phyloP scores from a whole-genome alignment of 2,113 vertebrate genomes.

The Sula dactylatra region DNA sequence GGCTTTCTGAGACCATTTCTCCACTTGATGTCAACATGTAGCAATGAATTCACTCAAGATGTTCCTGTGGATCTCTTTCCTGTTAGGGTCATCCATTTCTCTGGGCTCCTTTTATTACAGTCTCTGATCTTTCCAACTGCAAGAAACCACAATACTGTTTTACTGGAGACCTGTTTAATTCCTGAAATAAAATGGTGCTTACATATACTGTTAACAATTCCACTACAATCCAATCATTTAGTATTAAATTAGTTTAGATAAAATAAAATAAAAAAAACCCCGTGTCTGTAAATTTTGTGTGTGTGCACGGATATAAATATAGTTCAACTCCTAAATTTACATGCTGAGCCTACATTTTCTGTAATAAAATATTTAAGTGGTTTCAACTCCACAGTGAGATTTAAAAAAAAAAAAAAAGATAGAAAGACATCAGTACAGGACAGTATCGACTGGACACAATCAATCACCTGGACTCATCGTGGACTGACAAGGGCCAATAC shows the following conservation, averaged over 20 bases:
- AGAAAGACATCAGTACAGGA: conserved; percentile 17
- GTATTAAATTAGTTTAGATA: neutral
- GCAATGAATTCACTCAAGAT: conserved; percentile 19
- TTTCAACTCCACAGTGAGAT: neutral
- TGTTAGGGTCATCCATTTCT: neutral
- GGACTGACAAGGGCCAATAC: neutral
- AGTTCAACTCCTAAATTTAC: conserved; percentile 24
- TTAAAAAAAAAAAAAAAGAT: neutral
- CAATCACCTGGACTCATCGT: neutral
- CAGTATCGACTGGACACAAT: neutral
- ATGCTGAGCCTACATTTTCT: conserved; percentile 32
- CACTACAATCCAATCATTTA: neutral
- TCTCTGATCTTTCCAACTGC: neutral
- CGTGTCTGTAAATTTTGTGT: neutral
- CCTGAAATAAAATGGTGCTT: neutral
- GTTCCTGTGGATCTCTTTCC: neutral
- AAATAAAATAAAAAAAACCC: neutral
- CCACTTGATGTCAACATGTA: neutral
- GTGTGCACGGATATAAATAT: neutral
- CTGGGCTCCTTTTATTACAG: neutral
- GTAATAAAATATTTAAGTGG: conserved; percentile 67
- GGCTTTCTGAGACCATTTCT: conserved; percentile 11
- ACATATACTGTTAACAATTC: neutral
- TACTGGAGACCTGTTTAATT: neutral
- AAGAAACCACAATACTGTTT: neutral